Evolutionary conservation across 2,888 invertebrate species (phyloP).

Genomic region (Biston stratarius): DNA sequence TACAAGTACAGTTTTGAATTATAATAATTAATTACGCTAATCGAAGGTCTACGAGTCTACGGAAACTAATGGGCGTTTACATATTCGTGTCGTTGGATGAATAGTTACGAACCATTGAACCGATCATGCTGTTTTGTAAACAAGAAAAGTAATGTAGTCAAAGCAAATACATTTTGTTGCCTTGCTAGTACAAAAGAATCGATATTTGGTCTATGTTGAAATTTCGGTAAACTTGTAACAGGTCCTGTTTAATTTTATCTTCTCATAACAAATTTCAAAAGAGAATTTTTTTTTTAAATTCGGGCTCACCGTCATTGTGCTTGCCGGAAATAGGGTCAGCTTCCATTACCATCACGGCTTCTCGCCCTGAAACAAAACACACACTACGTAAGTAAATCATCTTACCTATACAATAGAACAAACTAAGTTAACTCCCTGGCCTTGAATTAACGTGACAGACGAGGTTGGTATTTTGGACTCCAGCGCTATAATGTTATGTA

Average conservation of each 20-base stretch:
- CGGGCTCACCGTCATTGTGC: conserved; percentile 71
- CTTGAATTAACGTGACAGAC: not conserved
- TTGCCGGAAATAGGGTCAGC: conserved; percentile 77
- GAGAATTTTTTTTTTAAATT: not conserved
- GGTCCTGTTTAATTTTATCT: not conserved
- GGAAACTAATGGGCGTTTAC: no score
- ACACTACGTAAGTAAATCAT: conserved; percentile 16
- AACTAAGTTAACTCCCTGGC: no score
- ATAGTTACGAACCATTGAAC: no score
- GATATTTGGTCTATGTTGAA: no score
- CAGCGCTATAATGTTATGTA: not conserved
- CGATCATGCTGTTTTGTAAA: no score
- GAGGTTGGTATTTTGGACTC: not conserved
- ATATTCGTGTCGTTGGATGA: no score
- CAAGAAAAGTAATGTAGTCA: no score
- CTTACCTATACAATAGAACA: no score
- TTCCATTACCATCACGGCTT: conserved; percentile 79
- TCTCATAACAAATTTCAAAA: not conserved
- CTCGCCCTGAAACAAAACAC: conserved; percentile 66
- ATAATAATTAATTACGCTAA: not conserved
- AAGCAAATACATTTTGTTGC: no score
- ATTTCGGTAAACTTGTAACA: not conserved
- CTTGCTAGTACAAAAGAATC: no score
- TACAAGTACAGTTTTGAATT: not conserved
- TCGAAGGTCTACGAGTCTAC: no score